Evolutionary conservation across 30 jellyfish, hydroid and myxozoan genomes (phyloP).

Genomic region (Cassiopea xamachana): DNA sequence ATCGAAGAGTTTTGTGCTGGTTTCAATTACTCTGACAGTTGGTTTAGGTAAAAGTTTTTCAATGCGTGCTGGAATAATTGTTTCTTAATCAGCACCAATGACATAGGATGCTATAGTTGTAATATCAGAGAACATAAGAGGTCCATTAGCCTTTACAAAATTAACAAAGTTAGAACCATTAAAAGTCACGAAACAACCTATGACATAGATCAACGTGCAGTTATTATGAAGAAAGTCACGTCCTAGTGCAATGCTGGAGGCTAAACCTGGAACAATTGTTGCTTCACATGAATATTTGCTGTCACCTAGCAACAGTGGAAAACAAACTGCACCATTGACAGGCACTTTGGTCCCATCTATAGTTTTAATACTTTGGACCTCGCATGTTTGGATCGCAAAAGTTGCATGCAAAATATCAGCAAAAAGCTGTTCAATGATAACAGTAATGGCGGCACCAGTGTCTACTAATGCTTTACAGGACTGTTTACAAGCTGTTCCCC

Average conservation of each 20-base stretch:
- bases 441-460: constrained; percentile 13
- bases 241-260: constrained; percentile 10
- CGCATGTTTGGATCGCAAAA: neutral
- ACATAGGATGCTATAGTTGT: neutral
- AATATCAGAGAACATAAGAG: constrained; percentile 11
- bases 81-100: constrained; percentile 9
- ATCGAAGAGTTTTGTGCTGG: constrained; percentile 16
- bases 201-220: neutral
- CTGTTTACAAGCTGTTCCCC: constrained; percentile 8
- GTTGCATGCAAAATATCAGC: neutral
- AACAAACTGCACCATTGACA: neutral
- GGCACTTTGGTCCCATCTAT: neutral
- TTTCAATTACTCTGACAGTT: constrained; percentile 14
- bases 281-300: neutral
- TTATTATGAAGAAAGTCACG: constrained; percentile 30
- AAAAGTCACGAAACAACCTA: neutral
- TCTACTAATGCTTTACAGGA: neutral
- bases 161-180: neutral
- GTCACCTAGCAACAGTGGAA: neutral
- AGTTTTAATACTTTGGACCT: neutral
- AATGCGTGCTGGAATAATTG: constrained; percentile 18
- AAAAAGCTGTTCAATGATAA: neutral
- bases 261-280: constrained; percentile 6
- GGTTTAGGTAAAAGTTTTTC: neutral
- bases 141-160: neutral